Conservation (phyloP, 2,888 invertebrate species). For the Deladenus siricidicola region DNA sequence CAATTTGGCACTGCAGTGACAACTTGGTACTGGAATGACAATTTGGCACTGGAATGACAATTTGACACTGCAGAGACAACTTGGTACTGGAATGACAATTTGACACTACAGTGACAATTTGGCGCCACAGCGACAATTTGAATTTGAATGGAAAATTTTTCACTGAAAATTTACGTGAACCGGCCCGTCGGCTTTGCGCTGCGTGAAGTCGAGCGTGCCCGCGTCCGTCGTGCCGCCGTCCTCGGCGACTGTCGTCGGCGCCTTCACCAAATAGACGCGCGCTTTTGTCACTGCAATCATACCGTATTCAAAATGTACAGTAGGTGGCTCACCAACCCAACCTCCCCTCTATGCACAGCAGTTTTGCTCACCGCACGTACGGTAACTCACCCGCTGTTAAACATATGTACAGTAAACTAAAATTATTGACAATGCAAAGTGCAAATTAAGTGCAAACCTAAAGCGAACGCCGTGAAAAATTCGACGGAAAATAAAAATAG, state of each 20-base stretch:
- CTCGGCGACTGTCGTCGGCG: background rate
- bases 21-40: background rate
- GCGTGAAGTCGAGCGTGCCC: background rate
- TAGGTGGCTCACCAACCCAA: no score
- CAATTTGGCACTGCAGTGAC: no score
- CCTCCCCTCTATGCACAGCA: no score
- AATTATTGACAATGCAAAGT: background rate
- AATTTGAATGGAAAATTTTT: no score
- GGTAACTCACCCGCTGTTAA: no score
- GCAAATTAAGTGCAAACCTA: background rate
- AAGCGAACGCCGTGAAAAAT: background rate
- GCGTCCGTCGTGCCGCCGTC: background rate
- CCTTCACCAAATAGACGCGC: background rate
- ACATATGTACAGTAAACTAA: background rate
- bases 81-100: no score
- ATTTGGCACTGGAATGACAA: background rate
- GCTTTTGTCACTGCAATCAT: background rate
- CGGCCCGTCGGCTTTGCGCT: background rate
- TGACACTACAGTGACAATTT: background rate
- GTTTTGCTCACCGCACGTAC: no score
- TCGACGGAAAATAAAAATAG: background rate
- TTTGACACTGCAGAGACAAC: no score
- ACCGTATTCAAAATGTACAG: no score
- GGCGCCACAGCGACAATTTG: background rate
- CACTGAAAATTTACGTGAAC: background rate